Evolutionary conservation across 2,113 vertebrate species (phyloP), one percentile per base, ranked within the genome.

Genomic region (Notothenia rossii): DNA sequence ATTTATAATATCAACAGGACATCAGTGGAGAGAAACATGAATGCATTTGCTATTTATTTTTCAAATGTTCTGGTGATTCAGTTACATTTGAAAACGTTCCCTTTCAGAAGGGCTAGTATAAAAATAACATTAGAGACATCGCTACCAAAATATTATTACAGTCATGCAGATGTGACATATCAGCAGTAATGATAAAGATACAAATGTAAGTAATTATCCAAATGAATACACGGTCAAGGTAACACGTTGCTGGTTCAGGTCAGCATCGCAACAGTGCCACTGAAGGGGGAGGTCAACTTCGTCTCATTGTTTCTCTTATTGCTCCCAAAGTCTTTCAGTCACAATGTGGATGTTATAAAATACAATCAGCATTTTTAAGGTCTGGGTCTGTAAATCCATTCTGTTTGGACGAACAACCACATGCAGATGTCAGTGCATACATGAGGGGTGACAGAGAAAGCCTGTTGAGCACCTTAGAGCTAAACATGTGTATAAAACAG

Each of bases 381-480:
- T 45, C 43, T 0, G 4, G 1, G 18, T 60, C 18, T 2, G 11
- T 22, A 20, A 71, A 64, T 59, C 17, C 22, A 49, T 15, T 61
- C 5, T 67, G 9, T 67, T 72, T 63, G 43, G 46, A 5, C 13
- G 3, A 60, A 75, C 51, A 62, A 18, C 2, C 43, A 50, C 50
- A 55, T 75, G 75, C 53, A 83, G 29, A 66, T 74, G 50, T 79
- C 59, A 64, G 54, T 46, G 13, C 40, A 48, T 43, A 18, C 59
- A 43, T 29, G 46, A 60, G 13, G 29, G 64, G 36, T 70, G 43
- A 86, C 53, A 68, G 36, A 36, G 29, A 12, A 50, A 74, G 46
- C 67, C 66, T 66, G 29, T 73, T 14, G 58, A 82, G 63, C 22
- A 12, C 51, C 64, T 59, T 62, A 13, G 13, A 75, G 58, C 70